Evolutionary conservation across 1,140 invertebrate genomes (phyloP).

Genomic region (Psilanteris sp.): DNA sequence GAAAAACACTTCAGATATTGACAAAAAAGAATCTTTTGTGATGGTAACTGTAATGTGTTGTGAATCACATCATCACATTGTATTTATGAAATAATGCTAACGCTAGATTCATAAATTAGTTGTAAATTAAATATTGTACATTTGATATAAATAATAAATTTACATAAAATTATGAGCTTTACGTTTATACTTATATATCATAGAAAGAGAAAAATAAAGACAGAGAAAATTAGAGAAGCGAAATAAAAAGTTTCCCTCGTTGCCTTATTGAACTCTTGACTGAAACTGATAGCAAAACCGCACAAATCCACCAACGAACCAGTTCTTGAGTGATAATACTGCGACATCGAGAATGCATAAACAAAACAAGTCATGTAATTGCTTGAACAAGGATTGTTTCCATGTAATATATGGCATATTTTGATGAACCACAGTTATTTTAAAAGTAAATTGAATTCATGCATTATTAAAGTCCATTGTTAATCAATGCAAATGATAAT

Average conservation of each 20-base stretch:
- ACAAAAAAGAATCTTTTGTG: too few species aligned
- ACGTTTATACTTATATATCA: too few species aligned
- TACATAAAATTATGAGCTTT: slow-evolving; percentile 24
- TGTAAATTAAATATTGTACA: slow-evolving; percentile 70
- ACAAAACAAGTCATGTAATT: slow-evolving; percentile 63
- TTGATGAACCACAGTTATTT: too few species aligned
- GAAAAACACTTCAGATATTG: too few species aligned
- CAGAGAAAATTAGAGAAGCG: background rate
- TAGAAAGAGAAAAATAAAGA: background rate
- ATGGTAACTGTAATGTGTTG: background rate
- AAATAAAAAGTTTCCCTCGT: slow-evolving; percentile 56
- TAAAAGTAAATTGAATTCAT: too few species aligned
- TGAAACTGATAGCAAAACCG: slow-evolving; percentile 70
- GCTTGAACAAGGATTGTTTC: slow-evolving; percentile 11
- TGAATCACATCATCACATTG: slow-evolving; percentile 37
- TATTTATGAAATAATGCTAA: slow-evolving; percentile 72
- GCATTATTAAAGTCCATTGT: too few species aligned
- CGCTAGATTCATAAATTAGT: slow-evolving; percentile 66
- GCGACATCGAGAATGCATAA: slow-evolving; percentile 64
- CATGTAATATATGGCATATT: background rate
- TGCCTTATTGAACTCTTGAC: slow-evolving; percentile 72
- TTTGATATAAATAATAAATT: slow-evolving; percentile 67
- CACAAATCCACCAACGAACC: slow-evolving; percentile 71
- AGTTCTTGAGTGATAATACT: slow-evolving; percentile 69
- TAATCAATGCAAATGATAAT: too few species aligned